phyloP scores from a whole-genome alignment of 2,797 vertebrate species.

The Malurus splendens region DNA sequence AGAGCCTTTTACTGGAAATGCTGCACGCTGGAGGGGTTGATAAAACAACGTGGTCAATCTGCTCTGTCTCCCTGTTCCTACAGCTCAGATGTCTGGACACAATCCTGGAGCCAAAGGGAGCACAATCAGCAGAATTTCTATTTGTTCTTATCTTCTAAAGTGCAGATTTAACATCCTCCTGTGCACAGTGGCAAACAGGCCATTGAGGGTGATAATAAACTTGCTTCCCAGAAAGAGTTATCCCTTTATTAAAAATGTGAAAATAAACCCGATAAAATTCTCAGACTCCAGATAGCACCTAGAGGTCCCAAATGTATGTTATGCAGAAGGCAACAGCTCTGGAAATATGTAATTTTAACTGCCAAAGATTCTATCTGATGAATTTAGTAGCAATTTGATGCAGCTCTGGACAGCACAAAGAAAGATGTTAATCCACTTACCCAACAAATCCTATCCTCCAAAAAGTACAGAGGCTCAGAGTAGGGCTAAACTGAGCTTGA shows the following conservation, averaged over 20 bases:
- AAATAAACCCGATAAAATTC: constrained; percentile 10
- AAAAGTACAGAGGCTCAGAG: not conserved
- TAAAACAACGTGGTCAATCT: not conserved
- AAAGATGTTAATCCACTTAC: constrained; percentile 32
- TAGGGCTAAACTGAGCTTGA: constrained; percentile 8
- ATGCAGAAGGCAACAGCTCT: constrained; percentile 18
- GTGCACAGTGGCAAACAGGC: constrained; percentile 3
- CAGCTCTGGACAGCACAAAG: constrained; percentile 28
- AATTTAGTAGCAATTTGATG: constrained; percentile 47
- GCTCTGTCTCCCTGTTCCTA: not conserved
- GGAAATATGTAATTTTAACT: constrained; percentile 15
- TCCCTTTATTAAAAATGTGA: constrained; percentile 17
- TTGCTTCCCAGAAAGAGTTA: not conserved
- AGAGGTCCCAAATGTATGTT: not conserved
- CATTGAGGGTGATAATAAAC: not conserved
- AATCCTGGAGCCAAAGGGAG: not conserved
- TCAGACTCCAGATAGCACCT: constrained; percentile 13
- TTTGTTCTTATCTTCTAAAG: constrained; percentile 59
- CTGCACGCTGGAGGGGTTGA: not conserved
- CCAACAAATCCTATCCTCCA: constrained; percentile 16
- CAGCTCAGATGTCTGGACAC: not conserved
- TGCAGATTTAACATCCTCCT: constrained; percentile 47
- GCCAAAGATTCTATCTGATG: constrained; percentile 40
- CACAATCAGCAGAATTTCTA: constrained; percentile 10
- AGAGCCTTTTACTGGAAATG: not conserved